Evolutionary conservation across 2,113 vertebrate species (phyloP).

Genomic region (Serilophus lunatus): DNA sequence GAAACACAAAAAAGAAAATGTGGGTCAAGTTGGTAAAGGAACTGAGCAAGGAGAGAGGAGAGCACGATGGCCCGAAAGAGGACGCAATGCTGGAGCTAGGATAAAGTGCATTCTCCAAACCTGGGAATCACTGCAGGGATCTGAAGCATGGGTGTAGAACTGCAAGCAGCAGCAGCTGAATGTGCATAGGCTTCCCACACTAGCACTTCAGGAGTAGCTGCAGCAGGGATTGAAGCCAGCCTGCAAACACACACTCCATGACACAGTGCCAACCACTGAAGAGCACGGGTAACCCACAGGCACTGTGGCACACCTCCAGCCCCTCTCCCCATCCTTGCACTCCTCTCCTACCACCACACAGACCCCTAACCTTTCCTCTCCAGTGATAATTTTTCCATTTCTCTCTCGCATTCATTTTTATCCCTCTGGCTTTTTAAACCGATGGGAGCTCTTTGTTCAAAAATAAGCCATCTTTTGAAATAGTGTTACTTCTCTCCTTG

Average conservation of each 20-base stretch:
- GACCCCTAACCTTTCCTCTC: background rate
- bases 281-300: rapidly evolving
- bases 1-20: too few relatives aligned
- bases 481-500: conserved; percentile 67
- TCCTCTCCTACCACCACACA: background rate
- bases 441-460: conserved; percentile 15
- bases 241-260: background rate
- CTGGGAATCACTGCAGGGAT: background rate
- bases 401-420: conserved; percentile 12
- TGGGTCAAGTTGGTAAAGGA: background rate
- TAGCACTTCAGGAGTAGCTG: background rate
- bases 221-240: background rate
- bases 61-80: background rate
- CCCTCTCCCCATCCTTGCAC: background rate
- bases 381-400: background rate
- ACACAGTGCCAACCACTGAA: rapidly evolving
- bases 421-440: background rate
- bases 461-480: conserved; percentile 48
- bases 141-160: background rate
- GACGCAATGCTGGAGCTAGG: background rate
- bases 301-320: rapidly evolving
- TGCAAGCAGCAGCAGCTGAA: rapidly evolving
- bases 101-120: background rate
- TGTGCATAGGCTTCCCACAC: rapidly evolving
- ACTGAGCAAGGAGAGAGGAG: background rate